These are phyloP conservation scores for Hydrochoerus hydrochaeris DNA, from an alignment of 2,113 vertebrate genomes.

Conservation along the genomic window DNA sequence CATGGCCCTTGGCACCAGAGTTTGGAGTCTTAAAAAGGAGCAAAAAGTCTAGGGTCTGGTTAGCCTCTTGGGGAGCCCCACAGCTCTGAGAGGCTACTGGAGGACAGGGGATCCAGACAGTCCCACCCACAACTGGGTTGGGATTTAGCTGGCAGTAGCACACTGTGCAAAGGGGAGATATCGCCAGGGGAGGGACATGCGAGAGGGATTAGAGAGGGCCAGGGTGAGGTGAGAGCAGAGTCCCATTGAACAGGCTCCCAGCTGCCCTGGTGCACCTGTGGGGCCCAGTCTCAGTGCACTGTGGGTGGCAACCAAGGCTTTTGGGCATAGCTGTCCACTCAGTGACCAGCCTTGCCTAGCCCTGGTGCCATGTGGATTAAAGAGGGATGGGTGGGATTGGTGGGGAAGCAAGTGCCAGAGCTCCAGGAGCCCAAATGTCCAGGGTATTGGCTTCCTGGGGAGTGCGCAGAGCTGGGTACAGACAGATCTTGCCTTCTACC, in stretches of 20 bases:
- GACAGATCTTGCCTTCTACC: background rate
- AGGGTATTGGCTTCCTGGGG: background rate
- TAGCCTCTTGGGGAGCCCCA: background rate
- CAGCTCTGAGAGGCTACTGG: background rate
- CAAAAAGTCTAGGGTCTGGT: background rate
- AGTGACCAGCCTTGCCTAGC: background rate
- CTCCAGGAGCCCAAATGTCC: background rate
- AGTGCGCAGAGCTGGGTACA: background rate
- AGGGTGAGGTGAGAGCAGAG: constrained; percentile 50
- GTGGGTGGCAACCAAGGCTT: background rate
- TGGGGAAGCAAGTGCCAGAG: background rate
- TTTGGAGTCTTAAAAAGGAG: background rate
- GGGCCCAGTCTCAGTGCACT: background rate
- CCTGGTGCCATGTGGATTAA: background rate
- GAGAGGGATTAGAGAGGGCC: constrained; percentile 58
- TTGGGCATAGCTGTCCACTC: background rate
- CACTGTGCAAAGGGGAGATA: constrained; percentile 58
- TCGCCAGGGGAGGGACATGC: constrained; percentile 5
- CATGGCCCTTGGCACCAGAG: background rate
- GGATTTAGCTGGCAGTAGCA: constrained; percentile 49
- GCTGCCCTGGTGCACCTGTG: background rate
- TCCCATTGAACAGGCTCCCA: background rate
- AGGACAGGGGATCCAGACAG: background rate
- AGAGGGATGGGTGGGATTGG: background rate
- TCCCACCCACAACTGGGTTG: constrained; percentile 30